Base-by-base conservation (phyloP, 2,113 vertebrate species). In the Planiliza haematocheilus region DNA sequence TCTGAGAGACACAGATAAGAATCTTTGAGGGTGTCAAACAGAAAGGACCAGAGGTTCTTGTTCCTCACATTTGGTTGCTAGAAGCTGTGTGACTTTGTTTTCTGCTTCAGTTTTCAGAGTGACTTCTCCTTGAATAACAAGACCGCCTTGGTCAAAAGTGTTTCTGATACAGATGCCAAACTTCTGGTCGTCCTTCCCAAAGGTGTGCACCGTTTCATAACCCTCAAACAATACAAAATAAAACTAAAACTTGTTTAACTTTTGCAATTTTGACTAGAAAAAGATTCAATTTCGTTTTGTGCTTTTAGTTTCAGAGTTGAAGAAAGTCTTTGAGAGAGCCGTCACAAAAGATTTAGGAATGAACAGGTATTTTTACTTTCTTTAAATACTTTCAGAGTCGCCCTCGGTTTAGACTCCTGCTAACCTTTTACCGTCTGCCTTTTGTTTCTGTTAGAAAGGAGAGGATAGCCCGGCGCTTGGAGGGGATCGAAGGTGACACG, bases 311-410 rank as follows among this genome's bases (percentile, higher is more conserved):
- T 96, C 97, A 94, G 97, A 98, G 89, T 92, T 99, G 88, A 97
- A 96, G 93, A 96, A 97, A 91, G 90, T 95, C 80, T 99, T 99
- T 93, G 97, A 99, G 89, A 92, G 90, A 85, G 85, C 88, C 49
- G 85, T 76, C 72, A 89, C 78, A 74, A 89, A 93, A 63, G 81
- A 94, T 85, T 91, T 92, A 77, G 93, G 94, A 88, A 99, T 99
- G 97, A 99, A 98, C 93, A 97, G 97, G 97, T 99, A 93, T 9
- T 3, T 7, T 21, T n/a, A n/a, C n/a, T n/a, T n/a, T n/a, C n/a
- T n/a, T 42, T 14, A 8, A 18, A 17, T 5, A 2, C 2, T 14
- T 4, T 12, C 8, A 10, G 11, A 52, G 37, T 42, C 4, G 43
- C 39, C 4, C 7, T 14, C 13, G 11, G 16, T 2, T n/a, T 11